phyloP scores from a whole-genome alignment of 2,113 vertebrate species.

The Vidua chalybeata region DNA sequence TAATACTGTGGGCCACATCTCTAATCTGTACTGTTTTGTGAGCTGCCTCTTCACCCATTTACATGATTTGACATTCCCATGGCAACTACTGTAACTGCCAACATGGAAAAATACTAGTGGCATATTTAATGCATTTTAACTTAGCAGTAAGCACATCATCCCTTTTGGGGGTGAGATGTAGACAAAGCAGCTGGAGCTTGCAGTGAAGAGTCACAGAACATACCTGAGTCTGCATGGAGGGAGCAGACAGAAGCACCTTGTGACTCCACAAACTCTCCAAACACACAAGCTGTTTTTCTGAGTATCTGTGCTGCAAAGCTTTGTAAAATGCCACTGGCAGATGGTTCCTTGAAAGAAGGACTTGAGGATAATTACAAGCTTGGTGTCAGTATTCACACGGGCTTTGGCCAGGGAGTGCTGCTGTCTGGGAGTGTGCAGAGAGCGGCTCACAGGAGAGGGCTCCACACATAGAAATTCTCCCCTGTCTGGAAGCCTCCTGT shows the following conservation, averaged over 20 bases:
- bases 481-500: background rate
- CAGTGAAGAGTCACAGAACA: background rate
- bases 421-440: background rate
- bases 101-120: slow-evolving; percentile 57
- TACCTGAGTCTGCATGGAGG: background rate
- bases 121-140: slow-evolving; percentile 13
- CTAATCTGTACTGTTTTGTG: background rate
- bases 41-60: slow-evolving; percentile 36
- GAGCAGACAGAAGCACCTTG: background rate
- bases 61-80: slow-evolving; percentile 53
- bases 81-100: slow-evolving; percentile 51
- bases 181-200: background rate
- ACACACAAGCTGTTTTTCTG: background rate
- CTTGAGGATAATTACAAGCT: background rate
- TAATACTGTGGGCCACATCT: background rate
- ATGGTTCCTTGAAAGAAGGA: background rate
- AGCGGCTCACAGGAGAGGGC: background rate
- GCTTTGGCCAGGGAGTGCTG: background rate
- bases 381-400: fast-evolving
- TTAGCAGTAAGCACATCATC: background rate
- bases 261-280: background rate
- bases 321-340: background rate
- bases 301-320: background rate
- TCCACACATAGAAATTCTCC: background rate
- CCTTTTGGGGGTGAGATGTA: background rate